Conservation (phyloP, 2,113 vertebrate species). For the Apaloderma vittatum region DNA sequence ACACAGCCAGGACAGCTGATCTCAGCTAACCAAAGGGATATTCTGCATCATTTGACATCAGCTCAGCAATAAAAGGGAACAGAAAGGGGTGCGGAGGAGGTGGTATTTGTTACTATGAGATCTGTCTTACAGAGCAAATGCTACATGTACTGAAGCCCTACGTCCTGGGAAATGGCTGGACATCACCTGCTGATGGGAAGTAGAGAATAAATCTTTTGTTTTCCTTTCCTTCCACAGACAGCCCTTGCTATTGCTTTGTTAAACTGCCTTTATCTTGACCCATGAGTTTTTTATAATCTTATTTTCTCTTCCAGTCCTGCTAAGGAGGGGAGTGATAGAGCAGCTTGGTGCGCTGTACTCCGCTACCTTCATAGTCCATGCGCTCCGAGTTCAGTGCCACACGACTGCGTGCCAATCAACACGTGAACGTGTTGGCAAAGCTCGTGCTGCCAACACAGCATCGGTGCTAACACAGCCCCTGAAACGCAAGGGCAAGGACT, state of each 20-base stretch:
- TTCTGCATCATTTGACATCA: background rate
- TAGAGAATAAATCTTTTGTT: background rate
- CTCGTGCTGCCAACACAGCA: no score
- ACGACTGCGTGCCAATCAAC: no score
- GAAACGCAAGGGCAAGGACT: background rate
- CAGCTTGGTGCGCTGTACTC: background rate
- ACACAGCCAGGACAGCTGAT: background rate
- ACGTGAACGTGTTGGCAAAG: background rate
- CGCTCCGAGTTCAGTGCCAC: no score
- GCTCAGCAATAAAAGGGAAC: background rate
- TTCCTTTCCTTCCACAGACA: background rate
- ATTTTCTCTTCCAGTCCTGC: background rate
- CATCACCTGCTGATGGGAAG: background rate
- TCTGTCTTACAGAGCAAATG: background rate
- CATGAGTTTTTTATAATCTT: background rate
- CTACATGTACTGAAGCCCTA: background rate
- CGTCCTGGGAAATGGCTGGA: background rate
- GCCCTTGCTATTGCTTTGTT: background rate
- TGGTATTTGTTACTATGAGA: no score
- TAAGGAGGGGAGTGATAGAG: background rate
- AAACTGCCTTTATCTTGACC: background rate
- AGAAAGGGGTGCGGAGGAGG: background rate
- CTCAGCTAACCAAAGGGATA: background rate
- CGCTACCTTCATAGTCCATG: fast-evolving
- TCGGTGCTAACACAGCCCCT: background rate